Evolutionary conservation across 2,888 invertebrate genomes (phyloP).

Genomic region (Hypsopygia costalis): DNA sequence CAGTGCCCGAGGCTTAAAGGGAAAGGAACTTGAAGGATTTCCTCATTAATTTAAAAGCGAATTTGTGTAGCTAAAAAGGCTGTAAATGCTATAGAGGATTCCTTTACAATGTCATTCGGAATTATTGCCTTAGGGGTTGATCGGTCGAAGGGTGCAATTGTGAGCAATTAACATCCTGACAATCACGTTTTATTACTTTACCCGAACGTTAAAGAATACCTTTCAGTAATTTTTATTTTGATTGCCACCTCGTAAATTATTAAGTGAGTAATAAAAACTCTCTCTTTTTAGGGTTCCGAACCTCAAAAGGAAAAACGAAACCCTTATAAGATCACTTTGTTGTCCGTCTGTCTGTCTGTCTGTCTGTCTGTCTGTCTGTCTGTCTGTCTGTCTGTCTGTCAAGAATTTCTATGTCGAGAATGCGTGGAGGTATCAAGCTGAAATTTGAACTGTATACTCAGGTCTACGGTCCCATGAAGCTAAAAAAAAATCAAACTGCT

Average conservation of each 20-base stretch:
- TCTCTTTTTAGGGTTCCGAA: no score
- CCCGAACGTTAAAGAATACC: neutral
- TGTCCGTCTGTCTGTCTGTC: no score
- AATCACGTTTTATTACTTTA: conserved; percentile 5
- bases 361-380: no score
- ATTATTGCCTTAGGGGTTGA: conserved; percentile 6
- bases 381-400: no score
- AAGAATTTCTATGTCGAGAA: no score
- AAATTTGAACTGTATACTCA: no score
- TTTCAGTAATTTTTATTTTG: neutral
- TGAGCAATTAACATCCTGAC: conserved; percentile 9
- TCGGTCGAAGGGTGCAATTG: conserved; percentile 8
- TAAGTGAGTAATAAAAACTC: neutral
- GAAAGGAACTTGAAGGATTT: conserved; percentile 37
- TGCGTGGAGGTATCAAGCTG: no score
- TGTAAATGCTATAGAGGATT: conserved; percentile 30
- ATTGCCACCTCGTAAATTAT: neutral
- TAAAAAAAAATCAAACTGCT: no score
- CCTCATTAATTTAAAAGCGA: conserved; percentile 44
- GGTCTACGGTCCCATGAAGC: no score
- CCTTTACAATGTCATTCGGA: conserved; percentile 30
- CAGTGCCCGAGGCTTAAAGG: conserved; percentile 20
- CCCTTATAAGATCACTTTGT: no score
- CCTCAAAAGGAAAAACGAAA: no score
- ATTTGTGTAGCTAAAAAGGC: conserved; percentile 31